Evolutionary conservation across 2,797 vertebrate species (phyloP), one percentile per base, ranked within the genome.

Genomic region (Rhinella marina): DNA sequence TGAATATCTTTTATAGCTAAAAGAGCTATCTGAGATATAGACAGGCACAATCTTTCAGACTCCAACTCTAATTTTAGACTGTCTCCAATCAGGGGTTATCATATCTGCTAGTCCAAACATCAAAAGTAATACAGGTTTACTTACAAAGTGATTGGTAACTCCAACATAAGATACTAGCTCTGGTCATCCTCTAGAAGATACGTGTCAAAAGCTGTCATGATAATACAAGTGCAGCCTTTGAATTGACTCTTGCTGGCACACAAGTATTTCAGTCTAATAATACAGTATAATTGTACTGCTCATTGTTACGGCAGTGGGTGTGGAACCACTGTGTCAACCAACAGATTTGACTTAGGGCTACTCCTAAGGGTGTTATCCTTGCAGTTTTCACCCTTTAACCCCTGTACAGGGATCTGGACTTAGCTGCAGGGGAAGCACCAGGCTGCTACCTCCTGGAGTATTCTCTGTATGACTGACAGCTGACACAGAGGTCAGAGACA

Each of bases 81-180:
- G 76, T 56, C 50, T 59, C 41, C 48, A 48, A 79, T 77, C 76
- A 72, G 59, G 75, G 64, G 64, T 88, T 84, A 84, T 11, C n/a
- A 73, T 86, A 86, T 83, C 80, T 83, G 32, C 78, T 41, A 72
- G 82, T 25, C 77, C 50, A 21, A 80, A 82, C 85, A 70, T 86
- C 73, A 81, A 82, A 80, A 50, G 81, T 59, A 56, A 54, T 23
- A 66, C 19, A 81, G 84, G 81, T 79, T 86, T 86, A 64, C 83
- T 86, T 89, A 89, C 79, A 73, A 86, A 79, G 85, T 83, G 84
- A 56, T 76, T 62, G 14, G 32, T 85, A 78, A 86, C 29, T 82
- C 27, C 70, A 62, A 29, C 77, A 85, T 59, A 64, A 75, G 62
- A 81, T 25, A 6, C 8, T n/a, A 48, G 66, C 84, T 89, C 79